Evolutionary conservation across 2,113 vertebrate genomes (phyloP).

Genomic region (Onychostoma macrolepis): DNA sequence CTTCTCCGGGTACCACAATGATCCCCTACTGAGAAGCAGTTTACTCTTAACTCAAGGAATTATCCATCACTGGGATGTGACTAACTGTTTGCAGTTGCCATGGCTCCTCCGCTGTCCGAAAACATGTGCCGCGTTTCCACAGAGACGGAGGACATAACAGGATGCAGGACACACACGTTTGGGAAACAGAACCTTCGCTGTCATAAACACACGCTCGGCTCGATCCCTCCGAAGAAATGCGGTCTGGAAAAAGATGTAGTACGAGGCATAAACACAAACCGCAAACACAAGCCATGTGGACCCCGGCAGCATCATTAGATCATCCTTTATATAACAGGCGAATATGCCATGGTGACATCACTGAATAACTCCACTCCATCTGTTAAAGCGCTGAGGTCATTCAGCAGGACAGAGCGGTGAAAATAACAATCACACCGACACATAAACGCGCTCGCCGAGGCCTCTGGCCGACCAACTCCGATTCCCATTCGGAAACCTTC

Average conservation of each 20-base stretch:
- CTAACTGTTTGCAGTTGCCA: constrained; percentile 63
- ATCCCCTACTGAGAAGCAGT: constrained; percentile 18
- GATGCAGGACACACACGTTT: constrained; percentile 51
- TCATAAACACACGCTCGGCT: constrained; percentile 56
- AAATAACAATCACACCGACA: constrained; percentile 17
- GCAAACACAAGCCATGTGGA: constrained; percentile 49
- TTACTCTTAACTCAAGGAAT: constrained; percentile 43
- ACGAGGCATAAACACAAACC: constrained; percentile 40
- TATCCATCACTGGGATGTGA: constrained; percentile 47
- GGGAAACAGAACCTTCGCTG: constrained; percentile 55
- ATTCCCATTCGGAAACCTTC: constrained; percentile 19
- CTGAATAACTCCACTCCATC: constrained; percentile 51
- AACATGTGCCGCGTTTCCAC: constrained; percentile 67
- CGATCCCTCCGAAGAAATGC: constrained; percentile 33
- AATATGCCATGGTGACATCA: constrained; percentile 57
- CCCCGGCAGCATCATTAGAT: constrained; percentile 51
- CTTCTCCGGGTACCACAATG: constrained; percentile 19
- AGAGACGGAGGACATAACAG: constrained; percentile 66
- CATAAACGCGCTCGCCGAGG: background rate
- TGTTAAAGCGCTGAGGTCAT: constrained; percentile 52
- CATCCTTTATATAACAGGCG: constrained; percentile 61
- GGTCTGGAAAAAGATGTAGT: constrained; percentile 56
- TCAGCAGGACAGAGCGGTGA: constrained; percentile 17
- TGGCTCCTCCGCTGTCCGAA: constrained; percentile 56
- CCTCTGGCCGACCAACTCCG: background rate